A percentile compares a stretch with the other conserved stretches of the same genome.
Evolutionary conservation across 2,888 invertebrate species (phyloP).

Genomic region (Drosophila neutralis): DNA sequence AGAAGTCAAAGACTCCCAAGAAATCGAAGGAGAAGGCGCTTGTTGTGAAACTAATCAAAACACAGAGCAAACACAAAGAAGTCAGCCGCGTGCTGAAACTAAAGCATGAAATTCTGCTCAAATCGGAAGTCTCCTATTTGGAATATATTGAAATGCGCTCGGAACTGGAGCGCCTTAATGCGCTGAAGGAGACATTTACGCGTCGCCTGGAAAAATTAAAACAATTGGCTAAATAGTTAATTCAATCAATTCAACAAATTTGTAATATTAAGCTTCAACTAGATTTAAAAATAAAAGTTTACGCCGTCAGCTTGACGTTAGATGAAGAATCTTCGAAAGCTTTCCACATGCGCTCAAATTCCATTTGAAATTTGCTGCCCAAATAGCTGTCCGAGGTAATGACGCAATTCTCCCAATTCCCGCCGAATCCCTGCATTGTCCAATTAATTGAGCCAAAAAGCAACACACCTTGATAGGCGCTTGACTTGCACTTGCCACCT

Average conservation of each 20-base stretch:
- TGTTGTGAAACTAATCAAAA: constrained; percentile 44
- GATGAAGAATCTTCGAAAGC: constrained; percentile 41
- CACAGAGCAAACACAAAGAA: constrained; percentile 71
- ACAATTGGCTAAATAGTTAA: constrained; percentile 61
- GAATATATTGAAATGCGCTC: constrained; percentile 76
- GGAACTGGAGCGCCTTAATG: constrained; percentile 71
- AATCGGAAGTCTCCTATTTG: constrained; percentile 72
- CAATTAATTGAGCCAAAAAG: constrained; percentile 82
- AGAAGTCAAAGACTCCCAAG: constrained; percentile 61
- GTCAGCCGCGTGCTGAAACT: constrained; percentile 71
- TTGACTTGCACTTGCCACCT: background rate
- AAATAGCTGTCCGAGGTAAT: constrained; percentile 70
- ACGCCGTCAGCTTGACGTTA: background rate
- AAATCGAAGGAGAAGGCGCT: constrained; percentile 57
- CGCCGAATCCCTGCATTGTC: constrained; percentile 79
- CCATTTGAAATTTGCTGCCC: constrained; percentile 65
- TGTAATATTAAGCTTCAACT: constrained; percentile 3
- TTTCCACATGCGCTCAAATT: constrained; percentile 83
- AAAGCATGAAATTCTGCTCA: constrained; percentile 69
- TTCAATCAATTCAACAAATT: background rate
- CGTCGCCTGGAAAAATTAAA: constrained; percentile 62
- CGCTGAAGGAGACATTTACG: constrained; percentile 63
- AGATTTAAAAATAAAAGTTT: constrained; percentile 3
- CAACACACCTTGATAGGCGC: constrained; percentile 35
- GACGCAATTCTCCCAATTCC: constrained; percentile 83